phyloP scores from a whole-genome alignment of 2,888 invertebrate genomes.

The Operophtera brumata region DNA sequence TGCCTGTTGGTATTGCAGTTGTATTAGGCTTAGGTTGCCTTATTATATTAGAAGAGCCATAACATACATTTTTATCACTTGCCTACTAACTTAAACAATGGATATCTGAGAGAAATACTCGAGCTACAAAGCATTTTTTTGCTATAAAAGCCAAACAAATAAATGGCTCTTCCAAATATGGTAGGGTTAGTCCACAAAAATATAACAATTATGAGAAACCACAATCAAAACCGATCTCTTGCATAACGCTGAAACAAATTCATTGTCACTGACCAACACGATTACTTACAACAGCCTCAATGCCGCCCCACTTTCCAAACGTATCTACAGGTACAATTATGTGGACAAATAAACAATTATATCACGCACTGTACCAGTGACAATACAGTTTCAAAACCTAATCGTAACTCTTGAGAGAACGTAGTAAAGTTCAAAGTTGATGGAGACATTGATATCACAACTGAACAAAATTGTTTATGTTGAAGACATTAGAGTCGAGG shows the following conservation, averaged over 20 bases:
- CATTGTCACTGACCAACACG: constrained; percentile 73
- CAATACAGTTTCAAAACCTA: constrained; percentile 1
- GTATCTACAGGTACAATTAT: constrained; percentile 60
- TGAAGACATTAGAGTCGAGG: constrained; percentile 60
- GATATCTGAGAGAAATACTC: background rate
- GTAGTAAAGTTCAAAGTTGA: constrained; percentile 45
- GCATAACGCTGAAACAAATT: constrained; percentile 69
- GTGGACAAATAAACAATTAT: constrained; percentile 71
- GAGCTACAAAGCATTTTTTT: background rate
- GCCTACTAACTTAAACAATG: background rate
- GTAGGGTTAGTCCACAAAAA: constrained; percentile 7
- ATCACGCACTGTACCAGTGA: constrained; percentile 32
- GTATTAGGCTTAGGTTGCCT: too few species aligned
- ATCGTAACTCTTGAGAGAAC: constrained; percentile 26
- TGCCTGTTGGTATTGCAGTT: background rate
- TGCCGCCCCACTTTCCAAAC: constrained; percentile 76
- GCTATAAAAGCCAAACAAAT: background rate
- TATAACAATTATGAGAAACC: constrained; percentile 23
- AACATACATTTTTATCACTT: background rate
- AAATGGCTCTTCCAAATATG: background rate
- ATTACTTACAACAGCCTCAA: constrained; percentile 74
- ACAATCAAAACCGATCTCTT: constrained; percentile 34
- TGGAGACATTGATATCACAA: constrained; percentile 15
- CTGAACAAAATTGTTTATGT: constrained; percentile 27
- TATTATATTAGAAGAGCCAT: background rate